Conservation (phyloP, 2,113 vertebrate species). For the Amazona vittata region DNA sequence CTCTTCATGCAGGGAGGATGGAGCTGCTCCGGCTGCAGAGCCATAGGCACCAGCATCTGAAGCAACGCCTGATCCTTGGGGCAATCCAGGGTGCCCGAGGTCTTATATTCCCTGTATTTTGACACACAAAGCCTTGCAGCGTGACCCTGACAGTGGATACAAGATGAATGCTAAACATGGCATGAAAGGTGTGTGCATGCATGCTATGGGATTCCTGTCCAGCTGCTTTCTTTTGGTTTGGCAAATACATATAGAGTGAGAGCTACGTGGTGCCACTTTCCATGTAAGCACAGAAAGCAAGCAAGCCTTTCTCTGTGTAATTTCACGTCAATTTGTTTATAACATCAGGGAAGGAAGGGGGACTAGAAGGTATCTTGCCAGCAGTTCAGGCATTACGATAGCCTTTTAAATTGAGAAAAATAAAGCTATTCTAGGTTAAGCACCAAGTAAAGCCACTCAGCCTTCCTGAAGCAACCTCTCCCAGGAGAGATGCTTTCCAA, state of each 20-base stretch:
- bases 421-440: neutral
- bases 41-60: neutral
- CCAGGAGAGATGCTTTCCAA: neutral
- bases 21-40: neutral
- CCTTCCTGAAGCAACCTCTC: neutral
- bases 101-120: neutral
- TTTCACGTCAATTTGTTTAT: neutral
- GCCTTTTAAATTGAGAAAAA: neutral
- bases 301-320: neutral
- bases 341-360: neutral
- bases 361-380: neutral
- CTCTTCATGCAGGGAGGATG: neutral
- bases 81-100: neutral
- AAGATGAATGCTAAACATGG: neutral
- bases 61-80: accelerated
- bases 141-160: neutral
- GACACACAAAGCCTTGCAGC: neutral
- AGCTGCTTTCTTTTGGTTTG: neutral
- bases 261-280: neutral
- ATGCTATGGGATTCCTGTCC: neutral
- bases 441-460: neutral
- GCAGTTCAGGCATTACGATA: neutral
- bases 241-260: neutral
- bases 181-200: neutral
- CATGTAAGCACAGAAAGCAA: neutral